Percentiles rank a stretch among this genome's conserved stretches.
These are phyloP conservation scores for Salmo trutta DNA, from an alignment of 2,797 vertebrate species.

Conservation along the genomic window DNA sequence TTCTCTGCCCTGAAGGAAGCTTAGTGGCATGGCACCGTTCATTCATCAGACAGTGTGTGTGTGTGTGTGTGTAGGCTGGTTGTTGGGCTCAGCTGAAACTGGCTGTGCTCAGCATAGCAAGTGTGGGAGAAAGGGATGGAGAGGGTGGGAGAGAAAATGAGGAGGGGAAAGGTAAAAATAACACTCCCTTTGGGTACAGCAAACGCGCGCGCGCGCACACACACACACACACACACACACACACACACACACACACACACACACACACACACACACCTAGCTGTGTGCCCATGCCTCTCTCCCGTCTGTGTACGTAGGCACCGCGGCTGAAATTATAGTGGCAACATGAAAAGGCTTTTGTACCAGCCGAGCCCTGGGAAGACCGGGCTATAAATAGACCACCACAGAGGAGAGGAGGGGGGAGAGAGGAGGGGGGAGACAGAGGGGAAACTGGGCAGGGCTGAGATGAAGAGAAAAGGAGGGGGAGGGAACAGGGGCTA, in stretches of 20 bases:
- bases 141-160: conserved; percentile 16
- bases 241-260: conserved; percentile 38
- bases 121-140: conserved; percentile 60
- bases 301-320: conserved; percentile 32
- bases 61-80: conserved; percentile 25
- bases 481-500: conserved; percentile 22
- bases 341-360: conserved; percentile 74
- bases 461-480: conserved; percentile 19
- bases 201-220: too few relatives aligned
- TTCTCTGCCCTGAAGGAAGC: conserved; percentile 31
- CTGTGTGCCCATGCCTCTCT: background rate
- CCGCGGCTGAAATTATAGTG: conserved; percentile 74
- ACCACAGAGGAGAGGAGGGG: conserved; percentile 57
- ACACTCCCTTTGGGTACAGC: conserved; percentile 70
- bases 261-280: background rate
- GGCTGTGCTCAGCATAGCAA: conserved; percentile 76
- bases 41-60: conserved; percentile 35
- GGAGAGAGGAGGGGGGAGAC: conserved; percentile 21
- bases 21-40: conserved; percentile 35
- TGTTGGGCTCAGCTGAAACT: conserved; percentile 68
- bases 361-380: conserved; percentile 72
- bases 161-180: conserved; percentile 69
- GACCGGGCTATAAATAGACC: conserved; percentile 80
- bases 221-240: too few relatives aligned
- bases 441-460: background rate